Percentiles rank a stretch among this genome's conserved stretches.
Evolutionary conservation across 2,113 vertebrate genomes (phyloP).

Genomic region (Scopus umbretta): DNA sequence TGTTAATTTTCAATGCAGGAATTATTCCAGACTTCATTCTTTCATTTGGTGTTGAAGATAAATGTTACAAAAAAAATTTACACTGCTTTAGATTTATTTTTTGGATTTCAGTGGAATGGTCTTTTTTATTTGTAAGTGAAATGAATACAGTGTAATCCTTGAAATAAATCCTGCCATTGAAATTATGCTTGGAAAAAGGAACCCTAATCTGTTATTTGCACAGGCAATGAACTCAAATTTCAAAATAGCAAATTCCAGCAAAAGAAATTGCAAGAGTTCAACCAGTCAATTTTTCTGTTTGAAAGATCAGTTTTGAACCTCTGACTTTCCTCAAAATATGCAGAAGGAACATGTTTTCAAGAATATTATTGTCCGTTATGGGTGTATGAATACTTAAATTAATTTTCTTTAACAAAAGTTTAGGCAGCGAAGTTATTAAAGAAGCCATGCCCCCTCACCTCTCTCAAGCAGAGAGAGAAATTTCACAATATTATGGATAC

Average conservation of each 20-base stretch:
- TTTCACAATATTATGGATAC: neutral
- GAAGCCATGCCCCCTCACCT: neutral
- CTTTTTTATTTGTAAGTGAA: neutral
- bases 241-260: constrained; percentile 20
- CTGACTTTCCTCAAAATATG: neutral
- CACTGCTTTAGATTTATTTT: neutral
- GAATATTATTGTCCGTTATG: neutral
- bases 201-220: neutral
- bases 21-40: neutral
- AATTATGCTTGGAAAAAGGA: constrained; percentile 11
- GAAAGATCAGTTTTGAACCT: neutral
- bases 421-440: neutral
- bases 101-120: neutral
- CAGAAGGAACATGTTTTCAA: neutral
- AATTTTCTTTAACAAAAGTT: neutral
- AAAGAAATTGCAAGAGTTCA: neutral
- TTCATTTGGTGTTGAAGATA: neutral
- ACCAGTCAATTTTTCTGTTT: neutral
- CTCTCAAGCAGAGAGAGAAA: neutral
- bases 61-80: constrained; percentile 20
- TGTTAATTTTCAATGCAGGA: constrained; percentile 17
- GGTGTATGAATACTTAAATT: neutral
- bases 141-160: neutral
- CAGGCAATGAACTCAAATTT: neutral
- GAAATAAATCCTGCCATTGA: neutral